Conservation (phyloP, 2,888 invertebrate genomes). For the Apodemia duryi region DNA sequence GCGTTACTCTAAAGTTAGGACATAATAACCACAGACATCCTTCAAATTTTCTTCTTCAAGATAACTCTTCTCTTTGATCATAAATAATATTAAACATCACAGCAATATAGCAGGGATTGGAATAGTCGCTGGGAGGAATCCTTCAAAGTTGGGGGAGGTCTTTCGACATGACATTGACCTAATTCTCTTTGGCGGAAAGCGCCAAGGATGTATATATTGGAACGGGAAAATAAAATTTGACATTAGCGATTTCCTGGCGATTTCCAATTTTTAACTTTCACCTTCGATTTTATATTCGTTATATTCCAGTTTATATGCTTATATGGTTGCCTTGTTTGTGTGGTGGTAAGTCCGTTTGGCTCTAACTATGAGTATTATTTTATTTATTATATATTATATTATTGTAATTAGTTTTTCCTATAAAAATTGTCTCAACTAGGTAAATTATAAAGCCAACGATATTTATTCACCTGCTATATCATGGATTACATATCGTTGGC, state of each 20-base stretch:
- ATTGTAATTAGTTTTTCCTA: no score
- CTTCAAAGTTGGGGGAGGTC: constrained; percentile 2
- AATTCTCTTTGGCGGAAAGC: constrained; percentile 1
- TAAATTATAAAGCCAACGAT: no score
- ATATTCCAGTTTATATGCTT: no score
- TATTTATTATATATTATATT: no score
- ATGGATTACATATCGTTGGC: no score
- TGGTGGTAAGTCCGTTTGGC: no score
- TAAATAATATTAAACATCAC: constrained; percentile 1
- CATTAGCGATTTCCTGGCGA: neutral
- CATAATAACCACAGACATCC: neutral
- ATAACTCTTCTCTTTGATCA: neutral
- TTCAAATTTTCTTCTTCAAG: neutral
- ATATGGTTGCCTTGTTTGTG: no score
- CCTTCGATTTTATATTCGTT: neutral
- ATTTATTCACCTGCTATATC: neutral
- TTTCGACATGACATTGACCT: constrained; percentile 2
- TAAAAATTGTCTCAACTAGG: no score
- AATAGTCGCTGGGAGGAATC: neutral
- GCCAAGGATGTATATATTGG: constrained; percentile 5
- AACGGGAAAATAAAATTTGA: neutral
- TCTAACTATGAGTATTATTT: no score
- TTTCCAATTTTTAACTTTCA: neutral
- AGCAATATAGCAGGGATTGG: neutral
- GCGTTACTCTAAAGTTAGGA: neutral